Evolutionary conservation across 2,888 invertebrate genomes (phyloP).

Genomic region (Eurytoma adleriae): DNA sequence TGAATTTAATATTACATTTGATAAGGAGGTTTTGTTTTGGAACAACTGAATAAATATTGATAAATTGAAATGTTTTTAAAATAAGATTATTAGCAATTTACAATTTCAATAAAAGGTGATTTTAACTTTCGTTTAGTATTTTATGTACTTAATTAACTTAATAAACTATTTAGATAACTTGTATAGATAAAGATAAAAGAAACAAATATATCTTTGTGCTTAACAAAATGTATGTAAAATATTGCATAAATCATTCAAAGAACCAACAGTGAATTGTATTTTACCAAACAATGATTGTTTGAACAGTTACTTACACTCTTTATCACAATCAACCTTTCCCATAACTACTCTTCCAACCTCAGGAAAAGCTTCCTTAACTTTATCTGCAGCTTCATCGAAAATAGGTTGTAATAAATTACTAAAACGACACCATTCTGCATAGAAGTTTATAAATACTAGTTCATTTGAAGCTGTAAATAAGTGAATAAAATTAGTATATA

Average conservation of each 20-base stretch:
- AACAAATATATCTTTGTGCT: background rate
- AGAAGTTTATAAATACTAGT: slow-evolving; percentile 98
- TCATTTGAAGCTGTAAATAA: slow-evolving; percentile 91
- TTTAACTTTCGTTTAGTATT: too few species aligned
- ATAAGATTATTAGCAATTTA: too few species aligned
- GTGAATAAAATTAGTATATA: background rate
- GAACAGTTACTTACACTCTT: slow-evolving; percentile 81
- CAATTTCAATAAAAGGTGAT: too few species aligned
- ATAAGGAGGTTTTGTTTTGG: too few species aligned
- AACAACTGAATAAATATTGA: too few species aligned
- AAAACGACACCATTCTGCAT: slow-evolving; percentile 99
- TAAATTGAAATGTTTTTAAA: too few species aligned
- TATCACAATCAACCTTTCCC: slow-evolving; percentile 98
- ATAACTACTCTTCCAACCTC: slow-evolving; percentile 91
- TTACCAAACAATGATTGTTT: background rate
- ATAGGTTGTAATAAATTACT: slow-evolving; percentile 97
- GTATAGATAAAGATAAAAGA: background rate
- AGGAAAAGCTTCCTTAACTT: slow-evolving; percentile 87
- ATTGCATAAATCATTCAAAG: too few species aligned
- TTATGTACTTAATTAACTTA: too few species aligned
- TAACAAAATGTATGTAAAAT: background rate
- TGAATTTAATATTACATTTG: too few species aligned
- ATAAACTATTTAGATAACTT: too few species aligned
- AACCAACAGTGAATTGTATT: background rate
- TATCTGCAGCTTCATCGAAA: slow-evolving; percentile 96